Evolutionary conservation across 2,888 invertebrate species (phyloP).

Genomic region (Cantharis rustica): DNA sequence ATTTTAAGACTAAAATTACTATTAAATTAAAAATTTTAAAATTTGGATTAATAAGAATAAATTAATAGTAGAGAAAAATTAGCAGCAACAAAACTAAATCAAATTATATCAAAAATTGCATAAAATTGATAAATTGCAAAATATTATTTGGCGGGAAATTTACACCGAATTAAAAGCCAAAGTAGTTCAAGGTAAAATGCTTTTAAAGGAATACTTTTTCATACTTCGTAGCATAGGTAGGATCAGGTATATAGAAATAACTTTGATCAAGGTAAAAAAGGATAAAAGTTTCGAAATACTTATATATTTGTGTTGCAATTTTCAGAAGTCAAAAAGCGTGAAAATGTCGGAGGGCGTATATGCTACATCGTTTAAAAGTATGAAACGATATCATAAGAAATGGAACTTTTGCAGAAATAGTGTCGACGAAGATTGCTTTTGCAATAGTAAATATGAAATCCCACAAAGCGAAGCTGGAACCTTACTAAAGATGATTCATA

Average conservation of each 20-base stretch:
- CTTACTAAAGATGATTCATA: conserved; percentile 36
- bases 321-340: conserved; percentile 21
- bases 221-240: not conserved
- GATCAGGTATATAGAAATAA: not conserved
- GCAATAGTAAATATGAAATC: conserved; percentile 45
- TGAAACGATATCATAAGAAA: conserved; percentile 21
- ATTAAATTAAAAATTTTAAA: too few relatives aligned
- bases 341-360: conserved; percentile 26
- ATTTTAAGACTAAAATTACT: too few relatives aligned
- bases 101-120: too few relatives aligned
- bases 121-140: too few relatives aligned
- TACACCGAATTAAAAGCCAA: not conserved
- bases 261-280: conserved; percentile 1
- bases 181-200: not conserved
- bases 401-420: conserved; percentile 17
- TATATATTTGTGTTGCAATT: conserved; percentile 17
- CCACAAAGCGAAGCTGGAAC: conserved; percentile 36
- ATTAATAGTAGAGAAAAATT: too few relatives aligned
- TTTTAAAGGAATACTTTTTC: not conserved
- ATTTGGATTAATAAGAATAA: too few relatives aligned
- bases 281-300: conserved; percentile 16
- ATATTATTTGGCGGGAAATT: not conserved
- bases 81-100: too few relatives aligned
- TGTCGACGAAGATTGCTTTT: conserved; percentile 40
- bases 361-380: conserved; percentile 18